Evolutionary conservation across 2,113 vertebrate genomes (phyloP).

Genomic region (Entomyzon cyanotis): DNA sequence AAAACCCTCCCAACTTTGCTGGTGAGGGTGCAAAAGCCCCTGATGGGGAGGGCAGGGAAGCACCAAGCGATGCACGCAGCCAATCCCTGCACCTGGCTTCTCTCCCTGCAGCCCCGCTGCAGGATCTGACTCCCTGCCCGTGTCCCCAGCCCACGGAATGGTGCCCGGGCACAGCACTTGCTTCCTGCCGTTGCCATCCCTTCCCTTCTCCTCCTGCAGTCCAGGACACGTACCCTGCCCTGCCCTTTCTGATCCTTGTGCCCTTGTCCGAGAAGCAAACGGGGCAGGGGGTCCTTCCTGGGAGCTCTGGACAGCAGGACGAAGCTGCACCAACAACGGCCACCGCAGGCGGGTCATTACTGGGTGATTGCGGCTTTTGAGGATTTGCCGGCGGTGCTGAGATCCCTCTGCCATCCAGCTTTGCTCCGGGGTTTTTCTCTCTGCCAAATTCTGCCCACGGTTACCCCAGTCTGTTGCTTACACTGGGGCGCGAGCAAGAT

Average conservation of each 20-base stretch:
- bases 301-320: neutral
- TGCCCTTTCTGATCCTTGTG: neutral
- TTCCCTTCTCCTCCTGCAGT: neutral
- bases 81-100: accelerated
- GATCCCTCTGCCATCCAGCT: neutral
- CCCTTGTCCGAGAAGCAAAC: neutral
- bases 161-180: accelerated
- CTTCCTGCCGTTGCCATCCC: neutral
- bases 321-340: accelerated
- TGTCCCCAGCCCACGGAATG: accelerated
- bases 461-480: neutral
- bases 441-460: neutral
- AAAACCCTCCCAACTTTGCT: neutral
- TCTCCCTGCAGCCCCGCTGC: neutral
- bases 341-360: neutral
- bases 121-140: accelerated
- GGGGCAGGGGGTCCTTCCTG: neutral
- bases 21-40: neutral
- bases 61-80: accelerated
- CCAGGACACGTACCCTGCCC: accelerated
- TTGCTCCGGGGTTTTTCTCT: accelerated
- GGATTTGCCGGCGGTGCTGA: neutral
- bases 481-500: neutral
- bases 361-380: neutral
- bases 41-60: accelerated